Evolutionary conservation across 2,888 invertebrate genomes (phyloP).

Genomic region (Tromatobia lineatoria): DNA sequence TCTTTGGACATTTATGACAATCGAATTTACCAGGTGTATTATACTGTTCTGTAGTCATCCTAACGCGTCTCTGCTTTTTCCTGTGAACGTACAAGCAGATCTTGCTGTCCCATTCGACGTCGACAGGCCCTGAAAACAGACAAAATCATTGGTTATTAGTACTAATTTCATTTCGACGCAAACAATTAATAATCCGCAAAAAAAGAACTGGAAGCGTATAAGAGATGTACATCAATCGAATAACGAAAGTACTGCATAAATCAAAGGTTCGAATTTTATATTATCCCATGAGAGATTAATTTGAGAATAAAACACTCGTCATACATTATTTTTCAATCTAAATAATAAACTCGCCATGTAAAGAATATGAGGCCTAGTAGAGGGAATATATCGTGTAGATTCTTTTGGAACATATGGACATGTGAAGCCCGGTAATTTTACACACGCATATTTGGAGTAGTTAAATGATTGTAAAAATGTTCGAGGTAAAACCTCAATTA

Average conservation of each 20-base stretch:
- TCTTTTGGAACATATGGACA: conserved; percentile 70
- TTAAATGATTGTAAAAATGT: no score
- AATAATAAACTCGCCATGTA: neutral
- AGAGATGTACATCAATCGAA: neutral
- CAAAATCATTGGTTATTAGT: neutral
- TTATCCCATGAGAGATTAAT: neutral
- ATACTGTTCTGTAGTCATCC: neutral
- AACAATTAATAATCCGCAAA: neutral
- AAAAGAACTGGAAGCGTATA: neutral
- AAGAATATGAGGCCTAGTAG: neutral
- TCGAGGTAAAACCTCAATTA: no score
- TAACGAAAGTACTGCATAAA: neutral
- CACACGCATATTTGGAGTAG: no score
- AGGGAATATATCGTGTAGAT: conserved; percentile 65
- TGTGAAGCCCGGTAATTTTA: conserved; percentile 72
- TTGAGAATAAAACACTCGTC: neutral
- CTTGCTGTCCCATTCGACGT: conserved; percentile 1
- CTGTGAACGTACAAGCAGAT: neutral
- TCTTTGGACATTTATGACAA: conserved; percentile 76
- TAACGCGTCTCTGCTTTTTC: neutral
- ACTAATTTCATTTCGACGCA: neutral
- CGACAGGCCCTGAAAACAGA: conserved; percentile 37
- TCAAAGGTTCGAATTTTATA: neutral
- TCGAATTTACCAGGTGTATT: conserved; percentile 16
- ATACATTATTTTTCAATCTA: neutral